phyloP scores from a whole-genome alignment of 2,797 vertebrate species.

The Eleutherodactylus coqui region DNA sequence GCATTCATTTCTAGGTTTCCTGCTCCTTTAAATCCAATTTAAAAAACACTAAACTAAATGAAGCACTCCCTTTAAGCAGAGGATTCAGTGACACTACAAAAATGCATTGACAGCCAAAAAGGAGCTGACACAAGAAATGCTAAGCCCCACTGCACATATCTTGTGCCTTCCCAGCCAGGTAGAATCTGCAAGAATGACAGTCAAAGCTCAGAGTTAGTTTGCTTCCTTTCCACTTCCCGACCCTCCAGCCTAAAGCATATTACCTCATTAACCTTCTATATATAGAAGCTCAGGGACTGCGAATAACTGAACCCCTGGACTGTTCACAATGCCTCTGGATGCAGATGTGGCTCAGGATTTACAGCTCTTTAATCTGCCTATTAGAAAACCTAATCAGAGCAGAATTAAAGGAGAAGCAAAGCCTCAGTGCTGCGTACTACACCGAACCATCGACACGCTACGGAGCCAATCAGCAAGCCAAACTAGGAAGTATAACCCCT shows the following conservation, averaged over 20 bases:
- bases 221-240: slow-evolving; percentile 8
- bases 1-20: too few relatives aligned
- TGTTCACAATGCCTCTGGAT: background rate
- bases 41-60: background rate
- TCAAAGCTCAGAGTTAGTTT: slow-evolving; percentile 31
- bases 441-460: background rate
- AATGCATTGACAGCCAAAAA: slow-evolving; percentile 24
- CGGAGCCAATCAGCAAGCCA: too few relatives aligned
- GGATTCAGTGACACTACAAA: background rate
- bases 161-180: slow-evolving; percentile 36
- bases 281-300: slow-evolving; percentile 17
- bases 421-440: background rate
- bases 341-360: background rate
- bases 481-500: background rate
- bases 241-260: slow-evolving; percentile 9
- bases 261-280: slow-evolving; percentile 48
- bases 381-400: background rate
- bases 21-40: background rate
- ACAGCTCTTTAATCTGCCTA: background rate
- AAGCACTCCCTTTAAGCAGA: background rate
- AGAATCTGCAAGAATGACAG: slow-evolving; percentile 41
- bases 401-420: background rate
- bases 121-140: slow-evolving; percentile 21
- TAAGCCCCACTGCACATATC: background rate
- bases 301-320: slow-evolving; percentile 18